A percentile compares a stretch with the other conserved stretches of the same genome.
phyloP scores from a whole-genome alignment of 2,113 vertebrate species.

The Hippocampus abdominalis region DNA sequence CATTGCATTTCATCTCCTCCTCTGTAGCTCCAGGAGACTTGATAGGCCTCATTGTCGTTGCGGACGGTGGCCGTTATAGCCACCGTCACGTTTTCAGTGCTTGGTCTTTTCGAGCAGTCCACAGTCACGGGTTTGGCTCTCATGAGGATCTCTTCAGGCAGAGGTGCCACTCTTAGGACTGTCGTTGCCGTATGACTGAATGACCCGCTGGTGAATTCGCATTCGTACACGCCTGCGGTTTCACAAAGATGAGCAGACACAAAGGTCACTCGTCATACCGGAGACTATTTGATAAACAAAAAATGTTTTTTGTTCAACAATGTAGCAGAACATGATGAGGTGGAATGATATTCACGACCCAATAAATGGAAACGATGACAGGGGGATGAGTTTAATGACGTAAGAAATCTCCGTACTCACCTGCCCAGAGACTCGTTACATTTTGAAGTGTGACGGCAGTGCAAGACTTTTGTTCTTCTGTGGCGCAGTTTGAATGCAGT shows the following conservation, averaged over 20 bases:
- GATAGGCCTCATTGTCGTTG: background rate
- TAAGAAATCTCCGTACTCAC: background rate
- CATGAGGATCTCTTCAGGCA: background rate
- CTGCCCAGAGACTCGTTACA: background rate
- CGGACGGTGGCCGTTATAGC: background rate
- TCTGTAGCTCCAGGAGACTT: background rate
- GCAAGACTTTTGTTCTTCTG: background rate
- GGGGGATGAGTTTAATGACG: background rate
- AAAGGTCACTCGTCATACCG: background rate
- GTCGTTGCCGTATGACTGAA: background rate
- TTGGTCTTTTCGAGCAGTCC: background rate
- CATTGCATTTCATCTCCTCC: background rate
- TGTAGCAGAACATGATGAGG: too few species aligned
- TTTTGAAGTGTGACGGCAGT: background rate
- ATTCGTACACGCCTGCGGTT: constrained; percentile 1
- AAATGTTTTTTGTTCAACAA: too few species aligned
- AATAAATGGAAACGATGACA: background rate
- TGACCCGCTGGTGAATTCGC: background rate
- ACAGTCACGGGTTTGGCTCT: background rate
- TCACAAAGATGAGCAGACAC: background rate
- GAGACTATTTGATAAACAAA: background rate
- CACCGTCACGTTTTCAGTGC: background rate
- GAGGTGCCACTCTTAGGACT: background rate
- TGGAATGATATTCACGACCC: background rate
- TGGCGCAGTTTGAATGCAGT: background rate